Conservation (phyloP, 2,797 vertebrate species). For the Centropyge bicolor region DNA sequence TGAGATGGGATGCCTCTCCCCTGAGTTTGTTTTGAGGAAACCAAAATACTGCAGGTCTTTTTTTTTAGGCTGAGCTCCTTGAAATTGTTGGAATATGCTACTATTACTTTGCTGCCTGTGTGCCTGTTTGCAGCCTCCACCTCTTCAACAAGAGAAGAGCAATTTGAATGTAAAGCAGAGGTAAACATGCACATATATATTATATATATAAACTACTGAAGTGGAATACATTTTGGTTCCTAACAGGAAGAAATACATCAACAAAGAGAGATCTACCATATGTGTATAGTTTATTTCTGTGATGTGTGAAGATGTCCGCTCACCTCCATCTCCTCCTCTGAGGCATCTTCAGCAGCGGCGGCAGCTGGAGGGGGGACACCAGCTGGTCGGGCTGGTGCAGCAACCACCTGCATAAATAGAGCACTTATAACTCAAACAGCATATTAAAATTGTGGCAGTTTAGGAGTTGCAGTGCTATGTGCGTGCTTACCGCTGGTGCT, state of each 20-base stretch:
- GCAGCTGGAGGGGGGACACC: slow-evolving; percentile 38
- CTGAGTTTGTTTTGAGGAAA: background rate
- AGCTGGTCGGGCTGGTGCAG: slow-evolving; percentile 37
- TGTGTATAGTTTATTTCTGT: background rate
- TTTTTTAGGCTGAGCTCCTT: background rate
- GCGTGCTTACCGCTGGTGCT: slow-evolving; percentile 39
- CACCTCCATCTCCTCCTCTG: slow-evolving; percentile 81
- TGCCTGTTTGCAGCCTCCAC: background rate
- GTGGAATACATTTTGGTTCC: background rate
- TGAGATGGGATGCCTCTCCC: background rate
- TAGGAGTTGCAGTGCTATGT: background rate
- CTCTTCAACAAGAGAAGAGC: background rate
- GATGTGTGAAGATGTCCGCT: slow-evolving; percentile 4
- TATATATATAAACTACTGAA: background rate
- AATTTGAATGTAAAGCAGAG: background rate
- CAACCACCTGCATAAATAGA: slow-evolving; percentile 54
- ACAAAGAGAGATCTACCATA: background rate
- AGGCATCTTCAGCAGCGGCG: slow-evolving; percentile 58
- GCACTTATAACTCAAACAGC: slow-evolving; percentile 4
- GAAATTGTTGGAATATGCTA: background rate
- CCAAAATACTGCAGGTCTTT: background rate
- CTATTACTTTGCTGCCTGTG: background rate
- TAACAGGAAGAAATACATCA: background rate
- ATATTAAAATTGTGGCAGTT: background rate
- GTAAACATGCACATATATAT: background rate